Base-by-base conservation (phyloP, 2,888 invertebrate genomes). In the Zaprionus obscuricornis region DNA sequence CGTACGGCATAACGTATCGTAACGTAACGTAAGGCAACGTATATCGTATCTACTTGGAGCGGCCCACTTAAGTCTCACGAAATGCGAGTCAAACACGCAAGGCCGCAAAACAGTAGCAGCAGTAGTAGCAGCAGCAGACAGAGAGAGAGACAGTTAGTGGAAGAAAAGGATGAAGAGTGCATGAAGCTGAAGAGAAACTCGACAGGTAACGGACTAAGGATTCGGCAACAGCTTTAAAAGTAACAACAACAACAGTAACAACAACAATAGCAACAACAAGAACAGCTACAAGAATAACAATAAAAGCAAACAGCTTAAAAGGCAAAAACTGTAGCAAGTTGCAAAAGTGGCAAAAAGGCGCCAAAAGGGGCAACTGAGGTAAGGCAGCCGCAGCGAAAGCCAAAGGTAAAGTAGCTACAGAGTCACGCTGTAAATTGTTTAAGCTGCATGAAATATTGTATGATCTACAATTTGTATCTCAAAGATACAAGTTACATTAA, bases 11-110 rank as follows among this genome's bases (percentile, higher is more conserved):
- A 22, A n/a, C n/a, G n/a, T n/a, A 22, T n/a, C n/a, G n/a, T n/a
- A n/a, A n/a, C n/a, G n/a, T n/a, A n/a, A n/a, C n/a, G 37, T 20
- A 50, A 22, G 55, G n/a, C 27, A 47, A 46, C 43, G 62, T 51
- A 51, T 39, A 58, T 63, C 67, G 66, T 57, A 70, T 65, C 65
- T 74, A 72, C 66, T 66, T 54, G 37, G 60, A 62, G 51, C 72
- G 83, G 75, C 82, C 81, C 82, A 81, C 81, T 81, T 81, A 81
- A 84, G 74, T 43, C 69, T 57, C 68, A 67, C 66, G 66, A 73
- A 75, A 85, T 75, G 77, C 65, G 62, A 63, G 65, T 45, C 74
- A 79, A 73, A 62, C 82, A 83, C 85, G 82, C 82, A 51, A 81
- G 62, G 65, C 36, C 49, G 46, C 43, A 39, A 36, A 65, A 46